A percentile compares a stretch with the other conserved stretches of the same genome.
phyloP scores from a whole-genome alignment of 2,888 invertebrate species.

The Eretmocerus hayati region DNA sequence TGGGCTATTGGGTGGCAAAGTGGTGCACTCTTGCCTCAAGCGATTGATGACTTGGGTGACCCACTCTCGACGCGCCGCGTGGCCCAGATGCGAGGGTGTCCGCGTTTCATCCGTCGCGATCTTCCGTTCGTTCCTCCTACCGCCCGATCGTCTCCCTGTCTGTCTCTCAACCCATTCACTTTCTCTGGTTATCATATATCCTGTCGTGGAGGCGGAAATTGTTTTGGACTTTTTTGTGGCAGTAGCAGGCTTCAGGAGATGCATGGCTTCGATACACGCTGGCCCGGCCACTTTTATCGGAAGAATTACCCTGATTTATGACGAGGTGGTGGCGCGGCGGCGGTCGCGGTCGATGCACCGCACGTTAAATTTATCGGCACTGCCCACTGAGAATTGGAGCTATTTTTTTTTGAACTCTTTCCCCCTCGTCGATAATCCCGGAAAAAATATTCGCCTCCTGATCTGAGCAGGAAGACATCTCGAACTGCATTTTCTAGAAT shows the following conservation, averaged over 20 bases:
- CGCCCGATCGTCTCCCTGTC: too few relatives aligned
- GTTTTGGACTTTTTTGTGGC: too few relatives aligned
- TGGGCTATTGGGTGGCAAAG: background rate
- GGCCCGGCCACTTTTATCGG: slow-evolving; percentile 11
- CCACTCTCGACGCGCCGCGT: slow-evolving; percentile 35
- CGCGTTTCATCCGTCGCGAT: slow-evolving; percentile 3
- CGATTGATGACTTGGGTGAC: slow-evolving; percentile 42
- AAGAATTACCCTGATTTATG: slow-evolving; percentile 16
- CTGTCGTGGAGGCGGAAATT: slow-evolving; percentile 6
- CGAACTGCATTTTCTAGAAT: too few relatives aligned
- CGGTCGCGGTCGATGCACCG: too few relatives aligned
- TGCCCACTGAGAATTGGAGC: too few relatives aligned
- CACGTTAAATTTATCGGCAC: slow-evolving; percentile 7
- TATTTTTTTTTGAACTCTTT: too few relatives aligned
- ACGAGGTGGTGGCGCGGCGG: background rate
- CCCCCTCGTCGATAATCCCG: too few relatives aligned
- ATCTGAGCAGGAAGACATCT: too few relatives aligned
- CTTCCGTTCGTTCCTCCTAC: background rate
- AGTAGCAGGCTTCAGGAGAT: too few relatives aligned
- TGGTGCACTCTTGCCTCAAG: slow-evolving; percentile 28
- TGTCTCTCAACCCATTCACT: too few relatives aligned
- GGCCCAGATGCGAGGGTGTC: slow-evolving; percentile 42
- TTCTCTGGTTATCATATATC: too few relatives aligned
- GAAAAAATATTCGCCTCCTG: too few relatives aligned
- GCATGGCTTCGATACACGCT: slow-evolving; percentile 10